Conservation (phyloP, 1,140 invertebrate genomes). For the Popillia japonica region DNA sequence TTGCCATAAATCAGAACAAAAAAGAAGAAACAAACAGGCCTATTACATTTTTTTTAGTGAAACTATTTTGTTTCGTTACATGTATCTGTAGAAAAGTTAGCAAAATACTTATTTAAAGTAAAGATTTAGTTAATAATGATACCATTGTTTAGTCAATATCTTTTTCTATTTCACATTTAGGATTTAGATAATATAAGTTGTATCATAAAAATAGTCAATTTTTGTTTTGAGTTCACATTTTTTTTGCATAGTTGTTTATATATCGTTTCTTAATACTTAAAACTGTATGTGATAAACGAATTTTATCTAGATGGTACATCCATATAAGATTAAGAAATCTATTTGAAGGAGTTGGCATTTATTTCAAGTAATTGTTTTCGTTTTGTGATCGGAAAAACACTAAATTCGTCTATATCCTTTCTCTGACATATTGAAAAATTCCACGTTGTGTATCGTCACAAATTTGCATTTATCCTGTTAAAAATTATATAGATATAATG, state of each 20-base stretch:
- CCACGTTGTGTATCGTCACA: slow-evolving; percentile 19
- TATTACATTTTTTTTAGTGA: no score
- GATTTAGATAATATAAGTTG: no score
- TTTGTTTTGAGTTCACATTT: not conserved
- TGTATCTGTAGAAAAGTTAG: no score
- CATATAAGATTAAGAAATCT: not conserved
- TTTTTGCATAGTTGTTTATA: not conserved
- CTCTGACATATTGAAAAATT: not conserved
- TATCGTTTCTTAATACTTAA: not conserved
- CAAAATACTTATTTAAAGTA: no score
- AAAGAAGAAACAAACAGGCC: no score
- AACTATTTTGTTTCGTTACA: no score
- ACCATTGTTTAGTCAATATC: no score
- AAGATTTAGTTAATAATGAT: no score
- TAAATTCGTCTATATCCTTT: not conserved
- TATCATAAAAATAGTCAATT: not conserved
- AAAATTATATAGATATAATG: slow-evolving; percentile 8
- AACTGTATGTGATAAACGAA: not conserved
- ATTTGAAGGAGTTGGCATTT: not conserved
- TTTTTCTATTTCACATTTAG: no score
- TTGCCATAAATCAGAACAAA: no score
- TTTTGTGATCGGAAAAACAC: not conserved
- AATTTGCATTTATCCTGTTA: slow-evolving; percentile 30
- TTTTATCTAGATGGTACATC: not conserved
- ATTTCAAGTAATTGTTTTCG: not conserved